Percentiles rank a stretch among this genome's conserved stretches.
These are phyloP conservation scores for Daubentonia madagascariensis DNA, from an alignment of 2,113 vertebrate genomes.

Conservation along the genomic window DNA sequence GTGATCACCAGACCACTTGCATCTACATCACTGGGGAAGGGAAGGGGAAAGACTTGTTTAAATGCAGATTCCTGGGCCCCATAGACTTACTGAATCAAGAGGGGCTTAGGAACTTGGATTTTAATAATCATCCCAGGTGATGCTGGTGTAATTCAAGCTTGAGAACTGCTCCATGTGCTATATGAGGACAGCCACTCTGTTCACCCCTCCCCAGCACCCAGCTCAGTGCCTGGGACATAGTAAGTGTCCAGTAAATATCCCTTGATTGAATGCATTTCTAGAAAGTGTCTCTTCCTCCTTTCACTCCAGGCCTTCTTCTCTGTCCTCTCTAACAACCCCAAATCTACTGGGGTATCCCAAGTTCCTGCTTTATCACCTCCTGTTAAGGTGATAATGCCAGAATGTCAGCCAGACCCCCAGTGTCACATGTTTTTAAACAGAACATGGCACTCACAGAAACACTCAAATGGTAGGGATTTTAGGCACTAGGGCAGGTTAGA, in stretches of 20 bases:
- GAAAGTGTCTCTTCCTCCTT: neutral
- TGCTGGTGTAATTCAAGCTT: neutral
- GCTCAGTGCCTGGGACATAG: neutral
- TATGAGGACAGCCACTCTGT: neutral
- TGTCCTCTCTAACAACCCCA: neutral
- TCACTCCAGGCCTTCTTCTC: neutral
- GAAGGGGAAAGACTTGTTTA: neutral
- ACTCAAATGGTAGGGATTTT: neutral
- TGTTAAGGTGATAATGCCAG: neutral
- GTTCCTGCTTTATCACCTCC: neutral
- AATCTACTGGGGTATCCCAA: neutral
- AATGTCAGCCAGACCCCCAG: neutral
- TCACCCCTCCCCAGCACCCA: neutral
- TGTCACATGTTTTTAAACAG: neutral
- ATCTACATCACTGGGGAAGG: neutral
- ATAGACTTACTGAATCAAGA: neutral
- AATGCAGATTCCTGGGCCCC: neutral
- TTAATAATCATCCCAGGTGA: neutral
- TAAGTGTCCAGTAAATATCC: neutral
- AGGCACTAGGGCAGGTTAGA: neutral
- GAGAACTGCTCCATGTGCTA: neutral
- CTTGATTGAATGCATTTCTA: neutral
- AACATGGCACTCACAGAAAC: neutral
- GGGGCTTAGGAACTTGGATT: neutral
- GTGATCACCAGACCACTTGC: neutral